Percentiles rank a stretch among this genome's conserved stretches.
Conservation (phyloP, 2,888 invertebrate species). For the Heliconius hortense region DNA sequence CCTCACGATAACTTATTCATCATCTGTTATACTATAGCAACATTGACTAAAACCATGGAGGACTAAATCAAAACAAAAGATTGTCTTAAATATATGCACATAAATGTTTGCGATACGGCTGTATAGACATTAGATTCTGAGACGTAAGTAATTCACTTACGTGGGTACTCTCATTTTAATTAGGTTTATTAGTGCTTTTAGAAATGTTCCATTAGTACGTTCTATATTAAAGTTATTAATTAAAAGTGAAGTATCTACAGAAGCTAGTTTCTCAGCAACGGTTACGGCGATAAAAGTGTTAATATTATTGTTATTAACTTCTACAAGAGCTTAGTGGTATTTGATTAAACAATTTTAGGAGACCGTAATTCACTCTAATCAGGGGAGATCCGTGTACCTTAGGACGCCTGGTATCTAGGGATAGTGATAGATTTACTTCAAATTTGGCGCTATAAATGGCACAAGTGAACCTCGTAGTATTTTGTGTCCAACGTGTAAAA, state of each 20-base stretch:
- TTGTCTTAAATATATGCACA: too few species aligned
- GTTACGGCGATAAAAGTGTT: not conserved
- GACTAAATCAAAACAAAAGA: too few species aligned
- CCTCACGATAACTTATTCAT: too few species aligned
- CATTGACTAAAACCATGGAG: too few species aligned
- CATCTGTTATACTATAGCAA: too few species aligned
- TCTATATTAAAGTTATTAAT: constrained; percentile 11
- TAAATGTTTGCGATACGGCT: too few species aligned
- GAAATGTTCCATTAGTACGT: constrained; percentile 16
- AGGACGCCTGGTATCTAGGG: too few species aligned
- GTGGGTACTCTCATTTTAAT: constrained; percentile 13
- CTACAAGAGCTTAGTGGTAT: not conserved
- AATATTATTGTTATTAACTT: not conserved
- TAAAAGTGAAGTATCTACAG: not conserved
- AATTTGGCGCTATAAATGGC: too few species aligned
- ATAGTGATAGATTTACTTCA: too few species aligned
- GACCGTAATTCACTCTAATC: not conserved
- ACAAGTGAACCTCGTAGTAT: too few species aligned
- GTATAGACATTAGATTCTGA: not conserved
- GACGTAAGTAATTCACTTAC: constrained; percentile 2
- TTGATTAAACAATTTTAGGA: not conserved
- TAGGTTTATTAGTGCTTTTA: constrained; percentile 22
- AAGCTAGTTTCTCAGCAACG: not conserved
- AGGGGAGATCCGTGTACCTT: too few species aligned
- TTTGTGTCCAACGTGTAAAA: too few species aligned